Conservation (phyloP, 2,888 invertebrate species). For the Diaphora mendica region DNA sequence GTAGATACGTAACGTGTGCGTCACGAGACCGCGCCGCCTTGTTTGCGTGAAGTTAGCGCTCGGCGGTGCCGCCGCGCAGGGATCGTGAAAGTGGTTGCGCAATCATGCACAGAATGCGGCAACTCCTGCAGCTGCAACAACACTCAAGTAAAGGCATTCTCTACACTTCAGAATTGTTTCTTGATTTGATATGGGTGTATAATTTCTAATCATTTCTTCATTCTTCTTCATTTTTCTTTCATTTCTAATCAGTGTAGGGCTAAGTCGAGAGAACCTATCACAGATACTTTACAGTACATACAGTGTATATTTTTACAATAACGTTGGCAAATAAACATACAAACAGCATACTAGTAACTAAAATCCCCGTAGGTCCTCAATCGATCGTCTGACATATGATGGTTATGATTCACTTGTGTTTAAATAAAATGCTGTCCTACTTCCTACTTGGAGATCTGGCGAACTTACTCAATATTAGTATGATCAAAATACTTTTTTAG, state of each 20-base stretch:
- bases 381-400: too few relatives aligned
- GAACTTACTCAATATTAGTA: not conserved
- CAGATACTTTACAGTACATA: not conserved
- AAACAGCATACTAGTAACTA: not conserved
- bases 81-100: slow-evolving; percentile 82
- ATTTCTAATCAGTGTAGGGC: not conserved
- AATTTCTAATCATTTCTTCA: too few relatives aligned
- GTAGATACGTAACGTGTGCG: slow-evolving; percentile 62
- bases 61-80: slow-evolving; percentile 12
- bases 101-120: slow-evolving; percentile 65
- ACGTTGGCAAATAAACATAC: not conserved
- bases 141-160: slow-evolving; percentile 14
- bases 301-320: not conserved
- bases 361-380: too few relatives aligned
- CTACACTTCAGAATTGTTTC: not conserved
- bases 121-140: slow-evolving; percentile 63
- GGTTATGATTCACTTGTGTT: too few relatives aligned
- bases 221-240: too few relatives aligned
- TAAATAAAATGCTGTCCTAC: not conserved
- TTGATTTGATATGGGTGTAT: not conserved
- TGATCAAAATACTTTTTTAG: too few relatives aligned
- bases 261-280: not conserved
- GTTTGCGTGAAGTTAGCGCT: slow-evolving; percentile 59
- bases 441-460: not conserved
- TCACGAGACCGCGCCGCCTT: slow-evolving; percentile 48